Conservation (phyloP, 2,888 invertebrate genomes). For the Anaspis maculata region DNA sequence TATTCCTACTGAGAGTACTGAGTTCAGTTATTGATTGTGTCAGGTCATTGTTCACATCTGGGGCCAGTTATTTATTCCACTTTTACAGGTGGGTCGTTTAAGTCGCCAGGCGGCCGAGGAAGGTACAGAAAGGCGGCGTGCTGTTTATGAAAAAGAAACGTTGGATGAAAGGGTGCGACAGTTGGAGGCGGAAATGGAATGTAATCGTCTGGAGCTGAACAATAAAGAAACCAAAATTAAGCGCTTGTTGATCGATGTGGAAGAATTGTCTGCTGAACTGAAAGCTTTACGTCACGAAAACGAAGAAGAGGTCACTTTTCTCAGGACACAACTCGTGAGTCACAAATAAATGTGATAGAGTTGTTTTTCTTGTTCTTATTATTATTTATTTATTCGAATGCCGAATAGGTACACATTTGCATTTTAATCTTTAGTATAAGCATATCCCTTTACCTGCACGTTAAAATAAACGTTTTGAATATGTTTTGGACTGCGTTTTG, state of each 20-base stretch:
- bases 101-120: slow-evolving; percentile 80
- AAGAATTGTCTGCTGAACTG: slow-evolving; percentile 61
- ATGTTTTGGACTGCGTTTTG: too few relatives aligned
- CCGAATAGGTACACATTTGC: background rate
- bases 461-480: too few relatives aligned
- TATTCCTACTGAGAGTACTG: too few relatives aligned
- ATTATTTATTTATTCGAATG: slow-evolving; percentile 5
- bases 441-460: too few relatives aligned
- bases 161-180: slow-evolving; percentile 55
- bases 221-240: slow-evolving; percentile 65
- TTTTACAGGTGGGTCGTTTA: slow-evolving; percentile 59
- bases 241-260: slow-evolving; percentile 65
- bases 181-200: slow-evolving; percentile 58
- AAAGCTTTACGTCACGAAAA: slow-evolving; percentile 44
- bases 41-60: too few relatives aligned
- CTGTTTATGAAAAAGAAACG: slow-evolving; percentile 59
- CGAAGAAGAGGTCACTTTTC: slow-evolving; percentile 48
- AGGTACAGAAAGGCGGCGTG: slow-evolving; percentile 68
- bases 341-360: slow-evolving; percentile 20
- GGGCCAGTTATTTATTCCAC: background rate
- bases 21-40: too few relatives aligned
- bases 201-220: slow-evolving; percentile 54
- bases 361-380: slow-evolving; percentile 9
- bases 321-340: slow-evolving; percentile 52
- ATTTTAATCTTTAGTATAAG: too few relatives aligned